A percentile compares a stretch with the other conserved stretches of the same genome.
phyloP scores from a whole-genome alignment of 2,113 vertebrate species.

The Diadophis punctatus region DNA sequence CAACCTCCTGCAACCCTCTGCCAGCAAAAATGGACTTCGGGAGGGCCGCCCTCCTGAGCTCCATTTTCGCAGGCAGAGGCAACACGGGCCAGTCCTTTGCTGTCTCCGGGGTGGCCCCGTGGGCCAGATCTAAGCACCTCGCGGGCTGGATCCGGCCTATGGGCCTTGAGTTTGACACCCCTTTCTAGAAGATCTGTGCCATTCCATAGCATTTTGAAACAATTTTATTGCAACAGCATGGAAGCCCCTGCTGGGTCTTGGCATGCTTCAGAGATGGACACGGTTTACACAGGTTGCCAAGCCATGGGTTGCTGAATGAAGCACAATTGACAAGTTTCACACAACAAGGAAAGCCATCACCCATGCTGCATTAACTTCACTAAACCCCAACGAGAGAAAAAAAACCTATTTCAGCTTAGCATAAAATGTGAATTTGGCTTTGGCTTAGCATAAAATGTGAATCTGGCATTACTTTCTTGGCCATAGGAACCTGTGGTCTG shows the following conservation, averaged over 20 bases:
- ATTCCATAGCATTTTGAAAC: not conserved
- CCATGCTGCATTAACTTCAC: not conserved
- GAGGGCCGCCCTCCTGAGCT: too few species aligned
- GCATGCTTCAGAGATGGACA: not conserved
- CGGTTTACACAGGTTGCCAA: too few species aligned
- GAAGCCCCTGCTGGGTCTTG: not conserved
- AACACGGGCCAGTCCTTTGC: too few species aligned
- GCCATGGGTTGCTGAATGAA: not conserved
- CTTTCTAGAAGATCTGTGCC: too few species aligned
- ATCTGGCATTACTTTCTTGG: not conserved
- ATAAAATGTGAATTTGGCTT: not conserved
- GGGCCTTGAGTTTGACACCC: too few species aligned
- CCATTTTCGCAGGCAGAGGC: too few species aligned
- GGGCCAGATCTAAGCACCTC: too few species aligned
- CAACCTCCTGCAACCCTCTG: too few species aligned
- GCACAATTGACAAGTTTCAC: not conserved
- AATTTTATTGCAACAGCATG: not conserved
- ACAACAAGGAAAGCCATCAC: not conserved
- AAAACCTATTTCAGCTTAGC: not conserved
- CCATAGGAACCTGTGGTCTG: not conserved
- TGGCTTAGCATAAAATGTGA: not conserved
- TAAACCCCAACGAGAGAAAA: not conserved
- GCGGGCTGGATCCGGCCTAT: accelerated
- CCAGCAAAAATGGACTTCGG: too few species aligned
- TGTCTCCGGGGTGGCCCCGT: too few species aligned